These are phyloP conservation scores for Pollenia griseotomentosa DNA, from an alignment of 2,888 invertebrate species.

Conservation along the genomic window DNA sequence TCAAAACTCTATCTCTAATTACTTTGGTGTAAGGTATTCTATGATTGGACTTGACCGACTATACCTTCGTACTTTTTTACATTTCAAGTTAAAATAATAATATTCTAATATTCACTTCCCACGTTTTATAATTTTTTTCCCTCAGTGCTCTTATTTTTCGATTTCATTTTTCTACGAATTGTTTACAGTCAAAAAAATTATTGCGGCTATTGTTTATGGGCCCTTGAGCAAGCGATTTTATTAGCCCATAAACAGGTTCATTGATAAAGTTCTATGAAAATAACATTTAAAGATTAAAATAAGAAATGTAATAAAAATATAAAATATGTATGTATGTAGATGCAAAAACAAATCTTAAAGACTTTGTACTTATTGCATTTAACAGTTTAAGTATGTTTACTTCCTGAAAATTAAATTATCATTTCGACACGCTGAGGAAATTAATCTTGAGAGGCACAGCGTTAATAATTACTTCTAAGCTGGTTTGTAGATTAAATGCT, in stretches of 20 bases:
- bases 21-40: no score
- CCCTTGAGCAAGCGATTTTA: conserved; percentile 8
- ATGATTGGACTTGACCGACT: no score
- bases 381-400: background rate
- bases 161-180: background rate
- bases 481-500: no score
- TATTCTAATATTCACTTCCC: background rate
- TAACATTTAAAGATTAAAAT: background rate
- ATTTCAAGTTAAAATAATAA: background rate
- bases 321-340: background rate
- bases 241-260: conserved; percentile 9
- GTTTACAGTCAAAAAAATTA: background rate
- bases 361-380: conserved; percentile 6
- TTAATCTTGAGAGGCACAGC: no score
- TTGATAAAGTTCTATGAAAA: conserved; percentile 9
- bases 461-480: no score
- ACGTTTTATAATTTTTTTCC: background rate
- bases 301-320: background rate
- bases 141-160: background rate
- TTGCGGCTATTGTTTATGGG: background rate
- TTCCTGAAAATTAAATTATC: background rate
- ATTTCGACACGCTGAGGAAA: no score
- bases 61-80: no score
- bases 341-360: background rate
- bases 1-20: no score